Evolutionary conservation across 2,113 vertebrate genomes (phyloP).

Genomic region (Chaenogobius annularis): DNA sequence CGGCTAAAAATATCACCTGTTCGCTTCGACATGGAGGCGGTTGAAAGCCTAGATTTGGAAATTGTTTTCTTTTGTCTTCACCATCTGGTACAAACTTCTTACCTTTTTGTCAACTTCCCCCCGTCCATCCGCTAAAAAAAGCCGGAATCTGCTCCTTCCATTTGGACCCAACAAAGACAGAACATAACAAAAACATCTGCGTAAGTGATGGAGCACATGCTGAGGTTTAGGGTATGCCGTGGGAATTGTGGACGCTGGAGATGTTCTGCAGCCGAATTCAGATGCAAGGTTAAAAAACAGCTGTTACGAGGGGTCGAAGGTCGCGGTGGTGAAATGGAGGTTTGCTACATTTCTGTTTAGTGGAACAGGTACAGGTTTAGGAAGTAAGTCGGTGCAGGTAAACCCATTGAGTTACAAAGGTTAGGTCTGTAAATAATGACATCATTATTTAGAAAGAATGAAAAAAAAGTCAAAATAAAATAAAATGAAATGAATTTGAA

Average conservation of each 20-base stretch:
- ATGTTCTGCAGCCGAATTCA: slow-evolving; percentile 23
- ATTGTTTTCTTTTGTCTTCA: slow-evolving; percentile 14
- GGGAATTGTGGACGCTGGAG: neutral
- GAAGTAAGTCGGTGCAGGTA: neutral
- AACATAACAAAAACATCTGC: slow-evolving; percentile 48
- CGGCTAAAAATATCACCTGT: slow-evolving; percentile 3
- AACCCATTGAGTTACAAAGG: neutral
- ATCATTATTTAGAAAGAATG: neutral
- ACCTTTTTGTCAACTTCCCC: slow-evolving; percentile 49
- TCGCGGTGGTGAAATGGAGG: neutral
- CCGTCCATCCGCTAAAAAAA: slow-evolving; percentile 49
- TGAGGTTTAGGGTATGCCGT: neutral
- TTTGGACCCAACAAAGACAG: slow-evolving; percentile 24
- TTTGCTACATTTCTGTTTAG: slow-evolving; percentile 6
- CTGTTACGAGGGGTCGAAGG: slow-evolving; percentile 1
- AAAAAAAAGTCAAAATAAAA: no score
- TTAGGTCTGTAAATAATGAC: neutral
- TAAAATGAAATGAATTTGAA: no score
- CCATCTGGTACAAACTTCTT: slow-evolving; percentile 63
- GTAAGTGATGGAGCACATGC: slow-evolving; percentile 19
- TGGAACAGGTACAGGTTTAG: neutral
- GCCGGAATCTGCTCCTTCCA: slow-evolving; percentile 45
- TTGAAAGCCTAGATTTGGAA: slow-evolving; percentile 54
- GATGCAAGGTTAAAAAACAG: slow-evolving; percentile 16
- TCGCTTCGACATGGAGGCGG: slow-evolving; percentile 19